Conservation (phyloP, 2,888 invertebrate species). For the Acanthosepion lycidas region DNA sequence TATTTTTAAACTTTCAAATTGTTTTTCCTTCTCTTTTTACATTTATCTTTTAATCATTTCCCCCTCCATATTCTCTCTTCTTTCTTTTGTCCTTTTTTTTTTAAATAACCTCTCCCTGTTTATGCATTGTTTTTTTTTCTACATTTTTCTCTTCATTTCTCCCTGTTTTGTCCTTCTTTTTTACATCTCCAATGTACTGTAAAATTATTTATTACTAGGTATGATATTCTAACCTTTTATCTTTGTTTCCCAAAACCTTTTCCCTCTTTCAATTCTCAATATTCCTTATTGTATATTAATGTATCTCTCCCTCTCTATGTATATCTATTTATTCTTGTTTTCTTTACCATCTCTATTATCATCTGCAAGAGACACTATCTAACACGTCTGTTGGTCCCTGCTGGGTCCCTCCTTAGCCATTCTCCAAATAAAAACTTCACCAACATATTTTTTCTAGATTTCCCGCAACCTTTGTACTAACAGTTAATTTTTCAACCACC, state of each 20-base stretch:
- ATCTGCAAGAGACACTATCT: background rate
- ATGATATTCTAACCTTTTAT: background rate
- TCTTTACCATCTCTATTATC: background rate
- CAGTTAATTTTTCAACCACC: background rate
- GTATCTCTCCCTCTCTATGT: background rate
- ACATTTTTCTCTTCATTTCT: background rate
- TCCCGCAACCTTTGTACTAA: background rate
- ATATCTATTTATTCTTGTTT: background rate
- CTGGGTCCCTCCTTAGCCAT: background rate
- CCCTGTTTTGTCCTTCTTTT: background rate
- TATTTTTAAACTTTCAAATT: background rate
- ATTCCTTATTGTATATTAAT: background rate
- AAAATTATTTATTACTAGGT: background rate
- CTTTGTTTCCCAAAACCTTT: background rate
- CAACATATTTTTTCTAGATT: background rate
- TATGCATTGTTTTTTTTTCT: background rate
- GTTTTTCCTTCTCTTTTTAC: background rate
- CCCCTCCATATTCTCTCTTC: too few species aligned
- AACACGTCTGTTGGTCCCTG: background rate
- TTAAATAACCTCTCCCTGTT: background rate
- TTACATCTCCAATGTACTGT: background rate
- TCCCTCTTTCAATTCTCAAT: background rate
- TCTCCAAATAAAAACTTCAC: constrained; percentile 8
- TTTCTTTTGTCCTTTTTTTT: background rate
- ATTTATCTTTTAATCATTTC: background rate